A percentile compares a stretch with the other conserved stretches of the same genome.
phyloP scores from a whole-genome alignment of 2,113 vertebrate genomes.

The Calonectris borealis region DNA sequence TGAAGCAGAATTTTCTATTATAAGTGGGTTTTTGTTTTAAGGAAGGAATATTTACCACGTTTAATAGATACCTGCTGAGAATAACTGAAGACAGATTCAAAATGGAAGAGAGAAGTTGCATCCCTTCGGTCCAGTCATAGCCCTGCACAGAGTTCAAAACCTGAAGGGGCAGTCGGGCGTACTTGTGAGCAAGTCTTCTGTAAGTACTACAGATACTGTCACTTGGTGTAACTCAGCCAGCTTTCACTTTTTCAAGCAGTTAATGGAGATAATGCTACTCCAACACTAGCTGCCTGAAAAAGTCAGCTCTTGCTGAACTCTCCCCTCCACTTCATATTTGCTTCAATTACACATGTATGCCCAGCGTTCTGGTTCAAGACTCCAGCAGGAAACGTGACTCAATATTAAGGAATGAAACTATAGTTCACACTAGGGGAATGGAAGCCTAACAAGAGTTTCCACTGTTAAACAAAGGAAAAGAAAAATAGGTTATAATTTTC shows the following conservation, averaged over 20 bases:
- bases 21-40: background rate
- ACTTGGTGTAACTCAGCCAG: background rate
- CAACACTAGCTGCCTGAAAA: background rate
- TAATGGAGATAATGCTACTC: background rate
- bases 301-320: background rate
- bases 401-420: background rate
- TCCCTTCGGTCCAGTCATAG: background rate
- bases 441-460: background rate
- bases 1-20: background rate
- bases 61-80: background rate
- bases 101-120: background rate
- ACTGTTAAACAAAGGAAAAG: background rate
- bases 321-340: background rate
- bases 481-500: background rate
- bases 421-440: background rate
- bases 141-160: background rate
- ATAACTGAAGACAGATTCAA: background rate
- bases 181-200: background rate
- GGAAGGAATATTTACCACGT: background rate
- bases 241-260: background rate
- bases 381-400: background rate
- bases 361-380: background rate
- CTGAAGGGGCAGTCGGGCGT: background rate
- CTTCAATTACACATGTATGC: background rate
- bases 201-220: background rate